Percentiles rank a stretch among this genome's conserved stretches.
Conservation (phyloP, 2,888 invertebrate species). For the Tanytarsus gracilentus region DNA sequence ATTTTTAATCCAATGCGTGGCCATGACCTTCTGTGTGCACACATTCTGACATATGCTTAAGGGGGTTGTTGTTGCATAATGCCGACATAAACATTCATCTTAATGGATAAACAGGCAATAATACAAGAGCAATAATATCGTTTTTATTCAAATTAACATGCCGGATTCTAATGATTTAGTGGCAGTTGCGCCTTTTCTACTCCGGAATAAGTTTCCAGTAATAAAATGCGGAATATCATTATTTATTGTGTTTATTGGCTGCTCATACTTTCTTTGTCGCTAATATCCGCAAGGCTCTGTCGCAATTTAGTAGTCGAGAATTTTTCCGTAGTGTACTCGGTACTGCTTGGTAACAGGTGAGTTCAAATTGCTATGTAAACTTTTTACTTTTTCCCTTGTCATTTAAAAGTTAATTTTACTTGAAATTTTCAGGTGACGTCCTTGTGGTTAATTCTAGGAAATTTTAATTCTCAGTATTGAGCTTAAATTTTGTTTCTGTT, state of each 20-base stretch:
- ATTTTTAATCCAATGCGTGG: too few relatives aligned
- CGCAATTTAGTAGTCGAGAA: neutral
- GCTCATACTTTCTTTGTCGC: neutral
- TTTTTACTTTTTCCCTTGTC: slow-evolving; percentile 1
- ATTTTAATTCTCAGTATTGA: too few relatives aligned
- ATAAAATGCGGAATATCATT: slow-evolving; percentile 15
- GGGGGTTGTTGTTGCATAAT: too few relatives aligned
- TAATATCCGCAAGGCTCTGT: slow-evolving; percentile 4
- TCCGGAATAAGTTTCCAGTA: neutral
- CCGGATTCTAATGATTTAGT: slow-evolving; percentile 25
- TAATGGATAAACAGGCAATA: slow-evolving; percentile 3
- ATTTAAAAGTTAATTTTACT: slow-evolving; percentile 9
- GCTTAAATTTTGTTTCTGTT: too few relatives aligned
- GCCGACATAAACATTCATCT: too few relatives aligned
- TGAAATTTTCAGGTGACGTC: too few relatives aligned
- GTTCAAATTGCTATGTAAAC: slow-evolving; percentile 26
- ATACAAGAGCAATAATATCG: slow-evolving; percentile 23
- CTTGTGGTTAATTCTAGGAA: too few relatives aligned
- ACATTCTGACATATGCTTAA: too few relatives aligned
- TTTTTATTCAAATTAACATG: slow-evolving; percentile 25
- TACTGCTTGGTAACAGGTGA: slow-evolving; percentile 25
- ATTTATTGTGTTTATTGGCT: neutral
- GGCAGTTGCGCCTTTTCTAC: neutral
- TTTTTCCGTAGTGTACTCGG: slow-evolving; percentile 1
- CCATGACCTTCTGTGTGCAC: too few relatives aligned